A percentile compares a stretch with the other conserved stretches of the same genome.
phyloP scores from a whole-genome alignment of 2,888 invertebrate species.

The Rhodophaea formosa region DNA sequence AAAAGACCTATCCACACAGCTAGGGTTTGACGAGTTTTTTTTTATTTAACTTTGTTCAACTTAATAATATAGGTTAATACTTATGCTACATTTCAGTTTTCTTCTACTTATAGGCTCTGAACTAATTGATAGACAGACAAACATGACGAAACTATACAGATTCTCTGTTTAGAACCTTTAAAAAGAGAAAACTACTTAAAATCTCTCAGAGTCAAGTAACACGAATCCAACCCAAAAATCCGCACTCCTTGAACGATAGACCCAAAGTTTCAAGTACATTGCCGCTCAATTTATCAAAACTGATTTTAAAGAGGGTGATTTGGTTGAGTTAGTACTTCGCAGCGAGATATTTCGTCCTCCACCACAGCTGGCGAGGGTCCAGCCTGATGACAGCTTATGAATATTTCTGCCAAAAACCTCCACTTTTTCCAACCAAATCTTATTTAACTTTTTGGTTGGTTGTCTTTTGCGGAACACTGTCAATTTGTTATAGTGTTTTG shows the following conservation, averaged over 20 bases:
- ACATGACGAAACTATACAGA: no score
- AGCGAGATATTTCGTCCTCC: conserved; percentile 75
- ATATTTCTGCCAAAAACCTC: conserved; percentile 77
- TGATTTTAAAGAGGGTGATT: conserved; percentile 76
- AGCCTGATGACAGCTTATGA: conserved; percentile 81
- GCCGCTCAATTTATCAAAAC: conserved; percentile 66
- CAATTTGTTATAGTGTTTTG: conserved; percentile 13
- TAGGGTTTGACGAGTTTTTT: no score
- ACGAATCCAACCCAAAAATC: background rate
- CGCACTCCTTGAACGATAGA: conserved; percentile 3
- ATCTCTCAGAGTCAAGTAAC: no score
- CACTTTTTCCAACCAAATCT: conserved; percentile 61
- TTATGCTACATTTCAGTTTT: no score
- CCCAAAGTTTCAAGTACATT: conserved; percentile 47
- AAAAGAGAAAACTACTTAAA: no score
- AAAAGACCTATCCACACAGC: no score
- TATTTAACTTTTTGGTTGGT: conserved; percentile 60
- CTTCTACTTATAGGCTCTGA: no score
- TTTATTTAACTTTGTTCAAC: no score
- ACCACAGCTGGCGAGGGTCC: conserved; percentile 77
- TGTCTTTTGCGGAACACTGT: conserved; percentile 15
- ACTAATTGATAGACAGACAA: no score
- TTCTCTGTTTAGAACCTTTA: no score
- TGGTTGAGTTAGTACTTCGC: conserved; percentile 74
- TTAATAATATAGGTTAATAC: no score